These are phyloP conservation scores for Chymomyza caudatula DNA, from an alignment of 2,888 invertebrate genomes.

Conservation along the genomic window DNA sequence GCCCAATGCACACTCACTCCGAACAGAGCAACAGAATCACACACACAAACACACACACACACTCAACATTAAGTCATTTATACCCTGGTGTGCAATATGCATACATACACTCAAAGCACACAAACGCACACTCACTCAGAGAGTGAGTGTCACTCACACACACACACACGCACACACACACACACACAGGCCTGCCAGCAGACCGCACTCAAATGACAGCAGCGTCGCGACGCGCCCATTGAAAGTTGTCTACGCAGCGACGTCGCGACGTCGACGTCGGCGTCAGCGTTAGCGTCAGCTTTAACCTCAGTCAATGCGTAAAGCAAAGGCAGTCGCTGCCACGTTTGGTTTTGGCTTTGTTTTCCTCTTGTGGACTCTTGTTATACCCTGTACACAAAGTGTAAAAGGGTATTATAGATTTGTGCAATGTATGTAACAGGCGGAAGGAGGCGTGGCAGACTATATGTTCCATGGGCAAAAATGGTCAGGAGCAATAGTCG, in stretches of 20 bases:
- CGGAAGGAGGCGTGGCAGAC: no score
- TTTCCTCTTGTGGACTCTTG: slow-evolving; percentile 2
- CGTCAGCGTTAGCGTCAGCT: background rate
- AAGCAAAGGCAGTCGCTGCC: background rate
- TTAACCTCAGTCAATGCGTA: slow-evolving; percentile 7
- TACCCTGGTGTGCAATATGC: slow-evolving; percentile 51
- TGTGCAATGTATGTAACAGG: no score
- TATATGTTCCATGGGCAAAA: no score
- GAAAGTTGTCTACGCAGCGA: slow-evolving; percentile 63
- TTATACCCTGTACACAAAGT: no score
- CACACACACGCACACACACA: slow-evolving; percentile 13
- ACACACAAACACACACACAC: slow-evolving; percentile 19
- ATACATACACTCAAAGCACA: slow-evolving; percentile 19
- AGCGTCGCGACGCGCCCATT: slow-evolving; percentile 31
- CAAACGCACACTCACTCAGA: slow-evolving; percentile 14
- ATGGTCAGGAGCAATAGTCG: no score
- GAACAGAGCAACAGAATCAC: background rate
- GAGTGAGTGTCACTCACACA: slow-evolving; percentile 14
- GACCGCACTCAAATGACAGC: slow-evolving; percentile 22
- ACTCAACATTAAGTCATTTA: slow-evolving; percentile 51
- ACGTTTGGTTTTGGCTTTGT: background rate
- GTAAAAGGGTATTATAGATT: no score
- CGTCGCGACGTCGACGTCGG: slow-evolving; percentile 13
- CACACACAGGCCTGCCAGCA: slow-evolving; percentile 36
- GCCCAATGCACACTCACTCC: slow-evolving; percentile 1